Conservation (phyloP, 2,113 vertebrate species). For the Thomomys bottae region DNA sequence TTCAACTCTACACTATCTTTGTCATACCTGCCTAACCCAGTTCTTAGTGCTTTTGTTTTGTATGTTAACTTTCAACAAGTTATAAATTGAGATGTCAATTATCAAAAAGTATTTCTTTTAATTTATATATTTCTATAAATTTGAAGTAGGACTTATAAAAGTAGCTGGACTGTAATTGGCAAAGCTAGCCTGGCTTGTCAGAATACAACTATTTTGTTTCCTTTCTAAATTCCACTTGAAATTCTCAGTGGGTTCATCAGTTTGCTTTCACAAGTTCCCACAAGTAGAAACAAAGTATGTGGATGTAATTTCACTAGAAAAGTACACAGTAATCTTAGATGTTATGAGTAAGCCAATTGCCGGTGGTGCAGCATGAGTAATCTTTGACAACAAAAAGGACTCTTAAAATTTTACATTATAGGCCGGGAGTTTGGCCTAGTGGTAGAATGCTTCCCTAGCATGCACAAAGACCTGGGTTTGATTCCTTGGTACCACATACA, state of each 20-base stretch:
- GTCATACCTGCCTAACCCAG: neutral
- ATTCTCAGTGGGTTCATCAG: constrained; percentile 2
- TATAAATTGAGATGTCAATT: neutral
- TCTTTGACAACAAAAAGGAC: constrained; percentile 1
- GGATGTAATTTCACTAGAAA: constrained; percentile 16
- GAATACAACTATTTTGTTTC: neutral
- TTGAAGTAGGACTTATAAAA: neutral
- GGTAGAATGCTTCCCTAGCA: no score
- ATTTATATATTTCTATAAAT: neutral
- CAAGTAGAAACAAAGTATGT: neutral
- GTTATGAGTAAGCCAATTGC: constrained; percentile 6
- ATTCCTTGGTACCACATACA: no score
- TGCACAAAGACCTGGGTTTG: no score
- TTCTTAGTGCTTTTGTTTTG: neutral
- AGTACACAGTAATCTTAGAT: neutral
- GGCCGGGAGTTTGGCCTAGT: no score
- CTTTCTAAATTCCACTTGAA: constrained; percentile 11
- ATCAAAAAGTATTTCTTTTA: constrained; percentile 13
- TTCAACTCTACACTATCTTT: neutral
- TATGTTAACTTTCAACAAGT: neutral
- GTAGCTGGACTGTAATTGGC: neutral
- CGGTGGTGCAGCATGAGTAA: neutral
- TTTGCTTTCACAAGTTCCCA: constrained; percentile 27
- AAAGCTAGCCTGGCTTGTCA: neutral
- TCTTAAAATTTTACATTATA: constrained; percentile 17